Percentiles rank a stretch among this genome's conserved stretches.
phyloP scores from a whole-genome alignment of 2,113 vertebrate genomes.

The Cnemophilus loriae region DNA sequence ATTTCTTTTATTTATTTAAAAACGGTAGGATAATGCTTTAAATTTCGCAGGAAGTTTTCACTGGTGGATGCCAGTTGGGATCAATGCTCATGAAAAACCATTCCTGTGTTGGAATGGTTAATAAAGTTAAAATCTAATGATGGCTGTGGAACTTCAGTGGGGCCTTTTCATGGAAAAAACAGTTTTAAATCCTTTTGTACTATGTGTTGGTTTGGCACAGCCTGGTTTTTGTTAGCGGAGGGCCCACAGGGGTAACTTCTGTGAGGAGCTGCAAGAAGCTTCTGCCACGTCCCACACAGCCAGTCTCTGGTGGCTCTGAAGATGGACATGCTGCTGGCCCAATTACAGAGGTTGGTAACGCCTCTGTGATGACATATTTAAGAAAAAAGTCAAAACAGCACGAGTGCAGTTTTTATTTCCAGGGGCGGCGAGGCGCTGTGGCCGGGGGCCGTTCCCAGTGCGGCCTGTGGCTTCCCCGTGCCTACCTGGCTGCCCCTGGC shows the following conservation, averaged over 20 bases:
- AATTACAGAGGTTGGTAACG: not conserved
- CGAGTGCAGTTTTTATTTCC: not conserved
- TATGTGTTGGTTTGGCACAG: not conserved
- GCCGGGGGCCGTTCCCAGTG: not conserved
- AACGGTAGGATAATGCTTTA: not conserved
- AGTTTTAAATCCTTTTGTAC: not conserved
- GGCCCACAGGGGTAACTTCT: not conserved
- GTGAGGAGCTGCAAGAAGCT: not conserved
- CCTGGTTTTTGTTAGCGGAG: too few species aligned
- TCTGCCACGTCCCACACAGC: not conserved
- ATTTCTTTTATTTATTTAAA: not conserved
- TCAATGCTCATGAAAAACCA: not conserved
- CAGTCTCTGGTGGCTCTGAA: not conserved
- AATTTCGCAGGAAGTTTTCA: not conserved
- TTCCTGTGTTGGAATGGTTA: not conserved
- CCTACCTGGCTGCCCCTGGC: not conserved
- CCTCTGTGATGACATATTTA: not conserved
- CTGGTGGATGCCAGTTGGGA: not conserved
- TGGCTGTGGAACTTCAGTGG: not conserved
- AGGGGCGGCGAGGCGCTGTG: too few species aligned
- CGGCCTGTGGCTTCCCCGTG: too few species aligned
- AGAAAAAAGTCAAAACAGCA: not conserved
- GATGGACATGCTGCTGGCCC: not conserved
- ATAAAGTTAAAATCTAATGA: not conserved
- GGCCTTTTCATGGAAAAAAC: not conserved